Percentiles rank a stretch among this genome's conserved stretches.
These are phyloP conservation scores for Heliconius ismenius DNA, from an alignment of 2,888 invertebrate species.

Conservation along the genomic window DNA sequence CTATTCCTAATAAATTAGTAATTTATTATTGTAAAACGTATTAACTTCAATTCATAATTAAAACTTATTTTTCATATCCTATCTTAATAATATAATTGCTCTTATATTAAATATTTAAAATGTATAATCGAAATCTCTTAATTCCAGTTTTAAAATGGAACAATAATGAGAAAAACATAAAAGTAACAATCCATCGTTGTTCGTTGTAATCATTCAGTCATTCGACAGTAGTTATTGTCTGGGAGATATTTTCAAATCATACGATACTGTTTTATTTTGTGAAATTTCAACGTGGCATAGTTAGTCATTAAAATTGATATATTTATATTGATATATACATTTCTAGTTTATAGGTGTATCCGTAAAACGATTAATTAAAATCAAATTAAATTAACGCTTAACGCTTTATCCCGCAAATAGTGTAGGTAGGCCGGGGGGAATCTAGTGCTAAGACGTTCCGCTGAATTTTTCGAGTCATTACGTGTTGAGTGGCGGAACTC, in stretches of 20 bases:
- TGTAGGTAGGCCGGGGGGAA: too few species aligned
- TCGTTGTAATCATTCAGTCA: constrained; percentile 26
- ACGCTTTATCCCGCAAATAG: too few species aligned
- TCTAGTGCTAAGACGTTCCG: too few species aligned
- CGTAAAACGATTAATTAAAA: too few species aligned
- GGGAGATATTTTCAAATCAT: constrained; percentile 20
- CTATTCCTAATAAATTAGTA: too few species aligned
- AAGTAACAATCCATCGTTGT: constrained; percentile 21
- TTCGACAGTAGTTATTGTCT: constrained; percentile 28
- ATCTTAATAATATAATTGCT: background rate
- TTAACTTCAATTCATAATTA: background rate
- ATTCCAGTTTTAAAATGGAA: constrained; percentile 14
- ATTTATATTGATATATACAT: too few species aligned
- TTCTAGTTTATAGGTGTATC: too few species aligned
- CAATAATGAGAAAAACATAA: constrained; percentile 18
- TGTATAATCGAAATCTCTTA: constrained; percentile 11
- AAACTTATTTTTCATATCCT: background rate
- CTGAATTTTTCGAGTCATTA: too few species aligned
- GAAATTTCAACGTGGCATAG: background rate
- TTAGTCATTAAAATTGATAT: background rate
- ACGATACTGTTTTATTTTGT: constrained; percentile 8
- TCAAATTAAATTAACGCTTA: too few species aligned
- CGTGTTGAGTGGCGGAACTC: too few species aligned
- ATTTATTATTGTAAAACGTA: background rate
- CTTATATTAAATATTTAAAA: background rate